Evolutionary conservation across 2,797 vertebrate genomes (phyloP), one percentile per base, ranked within the genome.

Genomic region (Pangasius djambal): DNA sequence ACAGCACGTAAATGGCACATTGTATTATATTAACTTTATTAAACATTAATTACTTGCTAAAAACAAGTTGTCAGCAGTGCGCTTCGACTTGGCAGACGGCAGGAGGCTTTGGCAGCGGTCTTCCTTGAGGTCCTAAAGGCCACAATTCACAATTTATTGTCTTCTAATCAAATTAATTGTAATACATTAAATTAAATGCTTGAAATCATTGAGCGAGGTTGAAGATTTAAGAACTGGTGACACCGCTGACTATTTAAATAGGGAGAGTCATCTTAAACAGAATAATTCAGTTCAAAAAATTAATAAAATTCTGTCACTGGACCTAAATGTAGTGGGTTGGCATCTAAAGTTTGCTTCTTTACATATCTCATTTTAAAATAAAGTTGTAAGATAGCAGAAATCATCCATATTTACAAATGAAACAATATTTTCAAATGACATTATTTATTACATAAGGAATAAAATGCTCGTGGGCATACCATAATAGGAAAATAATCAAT

Each of bases 141-240:
- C 48, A 55, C 65, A 55, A 55, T 70, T 55, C 48, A 34, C 65
- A 55, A 85, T 85, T 37, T 85, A 55, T 34, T 34, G 48, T 55
- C 65, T 55, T 70, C 48, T 85, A 85, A 85, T 85, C 9, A 22
- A 85, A 70, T 85, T 85, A 85, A 85, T 69, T 85, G 83, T 22
- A 37, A 70, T 85, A 25, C n/a, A 55, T 85, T 55, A 37, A 85
- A 70, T 55, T 31, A 72, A 69, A 70, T 25, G 65, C 8, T 44
- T 8, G 48, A 34, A 70, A 22, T 85, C 63, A 22, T 70, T 13
- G n/a, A 70, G 13, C 61, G 18, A 37, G 65, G n/a, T 31, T 34
- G 65, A 70, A 85, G 83, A 85, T 85, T 85, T 52, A 55, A 70
- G 44, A 48, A 34, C 65, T 65, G 20, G 55, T 40, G 79, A 83